phyloP scores from a whole-genome alignment of 1,140 invertebrate species.

The Euwallacea fornicatus region DNA sequence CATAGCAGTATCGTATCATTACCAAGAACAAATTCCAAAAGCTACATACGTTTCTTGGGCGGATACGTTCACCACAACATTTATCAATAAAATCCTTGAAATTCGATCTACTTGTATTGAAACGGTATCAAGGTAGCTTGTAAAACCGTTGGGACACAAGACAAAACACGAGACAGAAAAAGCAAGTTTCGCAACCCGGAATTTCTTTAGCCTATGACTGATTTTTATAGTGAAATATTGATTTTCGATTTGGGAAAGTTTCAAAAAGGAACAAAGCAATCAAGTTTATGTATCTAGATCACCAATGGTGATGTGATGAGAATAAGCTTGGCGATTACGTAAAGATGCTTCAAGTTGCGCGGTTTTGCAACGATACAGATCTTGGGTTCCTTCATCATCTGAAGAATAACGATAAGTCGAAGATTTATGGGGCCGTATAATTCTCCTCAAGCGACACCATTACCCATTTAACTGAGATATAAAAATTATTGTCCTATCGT shows the following conservation, averaged over 20 bases:
- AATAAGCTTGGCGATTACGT: not conserved
- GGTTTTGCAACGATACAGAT: too few relatives aligned
- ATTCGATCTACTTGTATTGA: not conserved
- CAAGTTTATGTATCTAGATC: not conserved
- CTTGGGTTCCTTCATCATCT: too few relatives aligned
- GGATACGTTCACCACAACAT: not conserved
- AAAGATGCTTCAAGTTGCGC: too few relatives aligned
- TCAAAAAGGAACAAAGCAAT: not conserved
- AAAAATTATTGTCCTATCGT: not conserved
- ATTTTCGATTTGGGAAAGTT: not conserved
- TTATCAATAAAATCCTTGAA: constrained; percentile 17
- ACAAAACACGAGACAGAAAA: not conserved
- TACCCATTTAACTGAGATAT: too few relatives aligned
- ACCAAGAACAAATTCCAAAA: too few relatives aligned
- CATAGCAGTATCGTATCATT: too few relatives aligned
- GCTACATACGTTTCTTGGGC: too few relatives aligned
- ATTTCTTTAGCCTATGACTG: constrained; percentile 3
- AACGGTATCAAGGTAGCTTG: constrained; percentile 9
- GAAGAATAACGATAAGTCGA: too few relatives aligned
- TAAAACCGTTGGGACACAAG: not conserved
- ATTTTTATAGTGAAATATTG: constrained; percentile 8
- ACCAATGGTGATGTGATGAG: not conserved
- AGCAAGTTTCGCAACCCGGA: not conserved
- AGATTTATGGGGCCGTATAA: too few relatives aligned
- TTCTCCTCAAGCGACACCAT: too few relatives aligned